Evolutionary conservation across 2,888 invertebrate species (phyloP), one percentile per base, ranked within the genome.

Genomic region (Pristionchus arcanus): DNA sequence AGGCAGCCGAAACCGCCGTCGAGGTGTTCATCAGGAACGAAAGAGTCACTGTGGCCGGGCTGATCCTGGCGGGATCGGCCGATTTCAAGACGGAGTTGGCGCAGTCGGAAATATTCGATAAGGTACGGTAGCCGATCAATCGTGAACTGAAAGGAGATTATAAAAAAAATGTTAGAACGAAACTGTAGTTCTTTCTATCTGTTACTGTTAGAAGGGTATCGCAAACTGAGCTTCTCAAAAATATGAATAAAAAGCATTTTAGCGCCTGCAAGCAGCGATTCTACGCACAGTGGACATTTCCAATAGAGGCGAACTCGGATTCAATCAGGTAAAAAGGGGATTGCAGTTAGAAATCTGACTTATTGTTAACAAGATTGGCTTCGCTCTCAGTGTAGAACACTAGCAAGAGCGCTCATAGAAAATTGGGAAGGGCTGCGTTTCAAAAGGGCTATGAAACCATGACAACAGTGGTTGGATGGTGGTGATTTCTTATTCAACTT

Each of bases 51-150:
- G 98, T 99, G 91, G 98, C 98, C 89, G 99, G 99, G 0, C 96
- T 99, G 77, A 98, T 99, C 94, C 96, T 99, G 92, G 99, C 99
- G 92, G 99, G 99, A 96, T 98, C 98, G 94, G 99, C 99, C n/a
- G 99, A 99, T 96, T 99, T 99, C 96, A 99, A 99, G 97, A 99
- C 99, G 93, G 99, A 99, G 96, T 97, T 99, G 94, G 98, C 98
- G 95, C 99, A 99, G 96, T 99, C 99, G 0, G 99, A 99, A 95
- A 99, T 99, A 98, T 99, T 99, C 96, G 99, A 99, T 96, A 98
- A 98, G 95, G 98, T 98, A 31, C 42, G 31, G 77, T 42, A 42
- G 42, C 42, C 42, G 42, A 42, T 42, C 42, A 42, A 42, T 42
- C 42, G 42, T 42, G 3, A 42, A 42, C 42, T 42, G 42, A 42